Base-by-base conservation (phyloP, 1,140 invertebrate genomes). In the Theocolax elegans region DNA sequence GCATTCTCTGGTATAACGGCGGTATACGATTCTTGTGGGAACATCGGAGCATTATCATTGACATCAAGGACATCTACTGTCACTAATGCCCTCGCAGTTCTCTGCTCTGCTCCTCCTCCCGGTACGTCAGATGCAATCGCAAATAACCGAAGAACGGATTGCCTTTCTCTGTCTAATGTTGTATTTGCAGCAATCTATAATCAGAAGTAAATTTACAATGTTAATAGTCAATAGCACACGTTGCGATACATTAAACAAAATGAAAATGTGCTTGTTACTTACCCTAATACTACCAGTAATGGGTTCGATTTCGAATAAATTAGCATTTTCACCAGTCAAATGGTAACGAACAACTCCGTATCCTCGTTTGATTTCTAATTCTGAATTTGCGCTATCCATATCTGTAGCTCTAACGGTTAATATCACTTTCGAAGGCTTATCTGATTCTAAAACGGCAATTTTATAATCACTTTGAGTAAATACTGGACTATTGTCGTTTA, bases 401-500 rank as follows among this genome's bases (percentile, higher is more conserved):
- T 95, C 94, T 1, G 80, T 87, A 0, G 94, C 94, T 73, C 88
- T 87, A 0, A 93, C 91, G 1, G 87, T 90, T 2, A 93, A 74
- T 31, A 95, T 87, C 2, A 88, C 84, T 75, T 92, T 91, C 0
- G 90, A 89, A 66, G 92, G 86, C 44, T 89, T 88, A 1, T 89
- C 88, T 10, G 92, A 92, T 83, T 95, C 93, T 1, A 89, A 74
- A 4, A 94, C 87, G 29, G 89, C 89, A 8, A 91, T 89, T 77
- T 90, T 90, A 76, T 94, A 94, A 6, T 89, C 90, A 71, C 86
- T 87, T 74, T 91, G 88, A 58, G 88, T 87, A 79, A 95, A 95
- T 51, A 87, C 83, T 0, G 94, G 94, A 74, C 88, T 88, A 78
- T 95, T 94, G 76, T 95, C 93, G 76, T 95, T 95, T 0, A 92